phyloP scores from a whole-genome alignment of 2,888 invertebrate species.

The Caenorhabditis afra region DNA sequence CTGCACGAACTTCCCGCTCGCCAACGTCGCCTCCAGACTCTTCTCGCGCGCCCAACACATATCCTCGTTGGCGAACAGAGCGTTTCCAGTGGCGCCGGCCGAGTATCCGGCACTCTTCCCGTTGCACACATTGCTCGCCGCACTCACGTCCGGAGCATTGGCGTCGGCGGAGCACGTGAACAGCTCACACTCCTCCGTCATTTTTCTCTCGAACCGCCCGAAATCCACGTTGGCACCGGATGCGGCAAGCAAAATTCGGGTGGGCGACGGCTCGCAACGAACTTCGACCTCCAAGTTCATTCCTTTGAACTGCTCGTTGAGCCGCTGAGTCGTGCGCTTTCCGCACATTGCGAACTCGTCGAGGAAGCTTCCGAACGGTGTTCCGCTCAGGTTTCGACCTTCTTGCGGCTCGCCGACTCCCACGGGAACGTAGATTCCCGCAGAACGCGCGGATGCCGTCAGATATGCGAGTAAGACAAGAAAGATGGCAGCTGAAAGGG shows the following conservation, averaged over 20 bases:
- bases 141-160: neutral
- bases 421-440: neutral
- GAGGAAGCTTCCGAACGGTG: neutral
- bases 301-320: slow-evolving; percentile 8
- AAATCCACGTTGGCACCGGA: neutral
- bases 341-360: neutral
- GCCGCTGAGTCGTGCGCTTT: neutral
- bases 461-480: too few relatives aligned
- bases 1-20: neutral
- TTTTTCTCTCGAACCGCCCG: slow-evolving; percentile 1
- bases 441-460: too few relatives aligned
- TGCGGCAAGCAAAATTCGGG: neutral
- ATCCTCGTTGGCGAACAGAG: slow-evolving; percentile 26
- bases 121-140: neutral
- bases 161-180: neutral
- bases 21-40: neutral
- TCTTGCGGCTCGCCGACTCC: slow-evolving; percentile 1
- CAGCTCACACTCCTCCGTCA: slow-evolving; percentile 19
- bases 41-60: neutral
- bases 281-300: neutral
- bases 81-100: neutral
- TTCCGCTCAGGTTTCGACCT: neutral
- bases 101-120: neutral
- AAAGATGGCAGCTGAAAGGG: too few relatives aligned
- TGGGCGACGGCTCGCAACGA: neutral